Conservation (phyloP, 2,113 vertebrate species). For the Panurus biarmicus region DNA sequence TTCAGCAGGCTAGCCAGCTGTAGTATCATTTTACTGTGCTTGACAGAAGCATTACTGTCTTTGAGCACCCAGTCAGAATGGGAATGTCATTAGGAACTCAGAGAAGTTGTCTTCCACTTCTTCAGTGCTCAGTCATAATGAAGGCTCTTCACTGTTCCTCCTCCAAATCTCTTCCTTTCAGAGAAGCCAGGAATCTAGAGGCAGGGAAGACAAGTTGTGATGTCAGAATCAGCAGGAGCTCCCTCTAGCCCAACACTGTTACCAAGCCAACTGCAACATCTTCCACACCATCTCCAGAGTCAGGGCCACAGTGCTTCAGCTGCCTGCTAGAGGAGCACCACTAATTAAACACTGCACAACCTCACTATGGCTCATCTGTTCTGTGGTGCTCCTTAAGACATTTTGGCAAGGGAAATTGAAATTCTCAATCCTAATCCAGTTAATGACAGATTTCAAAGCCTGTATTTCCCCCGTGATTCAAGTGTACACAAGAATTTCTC, state of each 20-base stretch:
- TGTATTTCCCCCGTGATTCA: background rate
- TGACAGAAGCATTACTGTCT: background rate
- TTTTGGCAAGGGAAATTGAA: background rate
- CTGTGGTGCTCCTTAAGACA: background rate
- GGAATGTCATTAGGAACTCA: background rate
- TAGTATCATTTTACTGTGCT: background rate
- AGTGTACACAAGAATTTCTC: background rate
- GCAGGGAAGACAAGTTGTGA: slow-evolving; percentile 7
- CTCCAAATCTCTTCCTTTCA: slow-evolving; percentile 87
- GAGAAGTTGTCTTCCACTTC: background rate
- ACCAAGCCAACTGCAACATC: background rate
- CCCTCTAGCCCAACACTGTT: background rate
- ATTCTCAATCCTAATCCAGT: background rate
- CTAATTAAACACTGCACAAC: background rate
- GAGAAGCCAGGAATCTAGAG: slow-evolving; percentile 86
- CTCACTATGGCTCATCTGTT: background rate
- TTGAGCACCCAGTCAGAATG: background rate
- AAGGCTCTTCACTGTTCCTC: slow-evolving; percentile 81
- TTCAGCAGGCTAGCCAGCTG: background rate
- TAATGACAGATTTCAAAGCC: background rate
- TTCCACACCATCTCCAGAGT: accelerated
- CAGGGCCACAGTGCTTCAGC: background rate
- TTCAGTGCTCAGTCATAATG: slow-evolving; percentile 82
- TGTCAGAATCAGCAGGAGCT: background rate
- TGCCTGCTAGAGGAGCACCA: background rate